Evolutionary conservation across 2,888 invertebrate species (phyloP), one percentile per base, ranked within the genome.

Genomic region (Ryuthela nishihirai): DNA sequence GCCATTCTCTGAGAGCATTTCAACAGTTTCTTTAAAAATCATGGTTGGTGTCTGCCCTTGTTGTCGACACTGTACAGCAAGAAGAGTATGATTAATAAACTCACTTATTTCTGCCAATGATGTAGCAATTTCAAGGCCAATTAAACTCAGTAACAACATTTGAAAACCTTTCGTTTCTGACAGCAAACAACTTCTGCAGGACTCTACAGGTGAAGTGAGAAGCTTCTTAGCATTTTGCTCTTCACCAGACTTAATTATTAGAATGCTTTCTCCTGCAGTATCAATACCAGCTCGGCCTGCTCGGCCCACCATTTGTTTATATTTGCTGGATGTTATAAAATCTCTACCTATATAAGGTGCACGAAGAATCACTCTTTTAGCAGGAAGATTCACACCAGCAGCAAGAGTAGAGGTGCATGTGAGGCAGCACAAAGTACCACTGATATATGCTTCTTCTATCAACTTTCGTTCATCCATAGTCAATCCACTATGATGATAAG

Each of bases 371-470:
- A 95, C 78, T 65, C 62, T 81, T 75, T 84, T 83, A 0, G 95
- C 95, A 12, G 97, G 97, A 66, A 98, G 79, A 80, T 98, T 98
- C 24, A 98, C 93, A 3, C 97, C 97, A 20, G 97, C 95, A n/a
- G 97, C 97, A 64, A 98, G 78, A 0, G 97, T 98, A 1, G 95
- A 94, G 0, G 97, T 98, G 72, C 94, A 95, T 72, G 93, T 90
- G 64, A 98, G 81, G 25, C 93, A 87, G 60, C 84, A 87, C 29
- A 98, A 76, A n/a, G 82, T 83, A 0, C 91, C 90, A 38, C 23
- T 50, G 2, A 44, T 35, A 26, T 54, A 62, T 24, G 62, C 56
- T 18, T 62, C 88, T 73, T 97, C 95, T 15, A 97, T 78, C 46
- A 90, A 77, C 64, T 80, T 80, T 25, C 95, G 77, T 77, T 98